phyloP scores from a whole-genome alignment of 2,113 vertebrate species.

The Pedionomus torquatus region DNA sequence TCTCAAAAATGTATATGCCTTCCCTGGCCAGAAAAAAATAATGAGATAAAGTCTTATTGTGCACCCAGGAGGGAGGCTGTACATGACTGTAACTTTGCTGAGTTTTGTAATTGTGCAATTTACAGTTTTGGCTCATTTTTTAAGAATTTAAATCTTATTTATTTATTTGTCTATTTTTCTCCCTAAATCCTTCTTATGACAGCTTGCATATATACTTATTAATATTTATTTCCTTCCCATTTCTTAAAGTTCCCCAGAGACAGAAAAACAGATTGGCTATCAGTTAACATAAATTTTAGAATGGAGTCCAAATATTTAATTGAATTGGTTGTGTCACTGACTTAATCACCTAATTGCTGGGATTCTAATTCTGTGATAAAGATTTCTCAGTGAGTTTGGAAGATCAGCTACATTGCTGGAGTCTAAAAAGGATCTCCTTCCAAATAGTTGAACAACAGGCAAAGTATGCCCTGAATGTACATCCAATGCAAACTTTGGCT shows the following conservation, averaged over 20 bases:
- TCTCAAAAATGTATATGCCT: neutral
- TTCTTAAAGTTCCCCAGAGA: neutral
- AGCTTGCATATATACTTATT: neutral
- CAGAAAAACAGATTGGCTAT: neutral
- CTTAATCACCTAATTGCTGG: slow-evolving; percentile 2
- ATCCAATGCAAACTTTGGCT: slow-evolving; percentile 48
- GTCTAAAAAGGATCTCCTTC: slow-evolving; percentile 21
- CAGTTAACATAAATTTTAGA: neutral
- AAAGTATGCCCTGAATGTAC: slow-evolving; percentile 18
- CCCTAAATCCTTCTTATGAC: neutral
- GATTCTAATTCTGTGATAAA: slow-evolving; percentile 2
- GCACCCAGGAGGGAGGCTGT: neutral
- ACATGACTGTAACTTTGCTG: neutral
- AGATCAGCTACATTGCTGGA: neutral
- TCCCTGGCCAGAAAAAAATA: neutral
- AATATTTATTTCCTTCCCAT: neutral
- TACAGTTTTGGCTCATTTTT: neutral
- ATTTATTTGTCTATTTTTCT: neutral
- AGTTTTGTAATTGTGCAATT: neutral
- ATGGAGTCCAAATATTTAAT: slow-evolving; percentile 4
- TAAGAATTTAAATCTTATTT: neutral
- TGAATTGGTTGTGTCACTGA: slow-evolving; percentile 5
- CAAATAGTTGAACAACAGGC: slow-evolving; percentile 30
- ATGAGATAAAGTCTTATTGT: neutral
- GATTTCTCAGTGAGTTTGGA: neutral